phyloP scores from a whole-genome alignment of 1,140 invertebrate genomes.

The Polypedilum pembai region DNA sequence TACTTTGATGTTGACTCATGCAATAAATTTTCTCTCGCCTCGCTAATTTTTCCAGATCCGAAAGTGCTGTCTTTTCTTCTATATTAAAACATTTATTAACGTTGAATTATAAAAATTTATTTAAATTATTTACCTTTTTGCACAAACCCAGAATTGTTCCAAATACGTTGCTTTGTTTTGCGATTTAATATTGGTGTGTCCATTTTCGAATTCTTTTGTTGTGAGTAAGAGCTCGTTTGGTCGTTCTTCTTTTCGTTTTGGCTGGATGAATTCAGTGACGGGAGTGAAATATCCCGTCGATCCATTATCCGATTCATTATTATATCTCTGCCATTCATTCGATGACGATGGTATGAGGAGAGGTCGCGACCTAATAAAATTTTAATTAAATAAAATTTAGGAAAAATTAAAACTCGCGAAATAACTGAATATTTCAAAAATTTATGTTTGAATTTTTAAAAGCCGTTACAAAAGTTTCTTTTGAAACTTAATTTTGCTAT shows the following conservation, averaged over 20 bases:
- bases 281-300: constrained; percentile 37
- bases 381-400: too few relatives aligned
- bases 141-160: constrained; percentile 43
- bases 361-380: constrained; percentile 43
- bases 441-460: too few relatives aligned
- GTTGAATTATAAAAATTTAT: constrained; percentile 37
- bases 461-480: too few relatives aligned
- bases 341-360: constrained; percentile 45
- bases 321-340: constrained; percentile 44
- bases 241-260: constrained; percentile 37
- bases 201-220: constrained; percentile 46
- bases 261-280: constrained; percentile 38
- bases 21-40: constrained; percentile 44
- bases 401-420: too few relatives aligned
- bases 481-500: too few relatives aligned
- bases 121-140: constrained; percentile 33
- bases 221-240: constrained; percentile 44
- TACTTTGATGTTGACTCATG: constrained; percentile 40
- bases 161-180: constrained; percentile 37
- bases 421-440: too few relatives aligned
- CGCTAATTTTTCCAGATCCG: constrained; percentile 44
- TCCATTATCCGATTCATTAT: constrained; percentile 35
- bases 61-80: constrained; percentile 39
- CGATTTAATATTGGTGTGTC: constrained; percentile 44
- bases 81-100: constrained; percentile 34